phyloP scores from a whole-genome alignment of 2,113 vertebrate species.

The Platysteira castanea region DNA sequence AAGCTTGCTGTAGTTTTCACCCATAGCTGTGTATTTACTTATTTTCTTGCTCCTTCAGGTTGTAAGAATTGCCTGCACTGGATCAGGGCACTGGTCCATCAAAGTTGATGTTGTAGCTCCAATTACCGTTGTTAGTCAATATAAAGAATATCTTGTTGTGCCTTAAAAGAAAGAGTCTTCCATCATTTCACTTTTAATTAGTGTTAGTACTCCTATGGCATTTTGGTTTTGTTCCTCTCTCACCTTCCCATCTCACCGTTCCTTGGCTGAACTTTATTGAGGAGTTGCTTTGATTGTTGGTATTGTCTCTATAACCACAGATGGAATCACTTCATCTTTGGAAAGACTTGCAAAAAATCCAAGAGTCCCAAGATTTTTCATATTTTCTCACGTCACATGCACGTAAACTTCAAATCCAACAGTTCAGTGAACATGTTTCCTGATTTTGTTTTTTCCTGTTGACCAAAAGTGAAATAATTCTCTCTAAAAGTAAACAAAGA shows the following conservation, averaged over 20 bases:
- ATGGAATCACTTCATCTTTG: neutral
- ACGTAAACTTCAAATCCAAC: neutral
- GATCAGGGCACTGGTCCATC: neutral
- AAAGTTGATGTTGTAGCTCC: neutral
- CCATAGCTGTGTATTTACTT: neutral
- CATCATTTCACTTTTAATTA: neutral
- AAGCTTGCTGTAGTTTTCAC: neutral
- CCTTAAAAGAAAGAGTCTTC: neutral
- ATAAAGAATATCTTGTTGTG: neutral
- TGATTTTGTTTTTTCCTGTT: constrained; percentile 63
- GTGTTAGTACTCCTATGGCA: neutral
- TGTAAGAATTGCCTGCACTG: neutral
- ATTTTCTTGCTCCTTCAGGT: neutral
- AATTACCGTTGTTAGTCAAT: neutral
- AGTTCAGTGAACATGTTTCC: constrained; percentile 28
- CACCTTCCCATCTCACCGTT: neutral
- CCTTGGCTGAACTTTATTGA: neutral
- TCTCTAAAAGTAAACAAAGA: constrained; percentile 44
- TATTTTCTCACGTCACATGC: neutral
- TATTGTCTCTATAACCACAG: neutral
- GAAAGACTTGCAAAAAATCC: neutral
- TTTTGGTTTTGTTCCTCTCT: neutral
- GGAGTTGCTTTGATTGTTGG: neutral
- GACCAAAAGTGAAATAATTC: constrained; percentile 44
- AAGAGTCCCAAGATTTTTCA: neutral